Percentiles rank a stretch among this genome's conserved stretches.
These are phyloP conservation scores for Cryptoleucopteryx plumbea DNA, from an alignment of 2,113 vertebrate genomes.

Conservation along the genomic window DNA sequence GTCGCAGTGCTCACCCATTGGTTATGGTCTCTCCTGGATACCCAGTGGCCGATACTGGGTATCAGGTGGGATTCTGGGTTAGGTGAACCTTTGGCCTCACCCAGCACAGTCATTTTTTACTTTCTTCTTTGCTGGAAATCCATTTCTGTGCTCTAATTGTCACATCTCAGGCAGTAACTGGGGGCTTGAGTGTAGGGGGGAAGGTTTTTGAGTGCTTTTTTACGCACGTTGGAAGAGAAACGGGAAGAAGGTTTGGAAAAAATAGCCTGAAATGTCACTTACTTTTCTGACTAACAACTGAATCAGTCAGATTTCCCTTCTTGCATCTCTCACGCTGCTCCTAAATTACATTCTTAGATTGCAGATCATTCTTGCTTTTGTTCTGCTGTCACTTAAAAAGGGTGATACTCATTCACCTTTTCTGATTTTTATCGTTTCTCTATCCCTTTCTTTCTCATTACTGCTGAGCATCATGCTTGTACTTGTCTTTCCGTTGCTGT, in stretches of 20 bases:
- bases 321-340: not conserved
- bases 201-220: not conserved
- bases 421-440: not conserved
- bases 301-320: not conserved
- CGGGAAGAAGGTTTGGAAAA: not conserved
- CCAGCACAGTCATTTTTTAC: not conserved
- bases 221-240: not conserved
- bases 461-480: not conserved
- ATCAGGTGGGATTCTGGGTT: not conserved
- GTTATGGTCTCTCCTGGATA: not conserved
- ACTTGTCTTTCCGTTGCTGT: not conserved
- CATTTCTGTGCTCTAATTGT: not conserved
- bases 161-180: not conserved
- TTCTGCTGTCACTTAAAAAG: not conserved
- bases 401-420: not conserved
- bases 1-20: fast-evolving
- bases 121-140: not conserved
- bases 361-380: not conserved
- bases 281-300: not conserved
- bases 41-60: not conserved
- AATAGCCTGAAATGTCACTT: not conserved
- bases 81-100: not conserved
- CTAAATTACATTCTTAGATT: not conserved
- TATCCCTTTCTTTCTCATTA: not conserved
- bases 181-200: not conserved